Evolutionary conservation across 2,113 vertebrate species (phyloP), one percentile per base, ranked within the genome.

Genomic region (Aplodontia rufa): DNA sequence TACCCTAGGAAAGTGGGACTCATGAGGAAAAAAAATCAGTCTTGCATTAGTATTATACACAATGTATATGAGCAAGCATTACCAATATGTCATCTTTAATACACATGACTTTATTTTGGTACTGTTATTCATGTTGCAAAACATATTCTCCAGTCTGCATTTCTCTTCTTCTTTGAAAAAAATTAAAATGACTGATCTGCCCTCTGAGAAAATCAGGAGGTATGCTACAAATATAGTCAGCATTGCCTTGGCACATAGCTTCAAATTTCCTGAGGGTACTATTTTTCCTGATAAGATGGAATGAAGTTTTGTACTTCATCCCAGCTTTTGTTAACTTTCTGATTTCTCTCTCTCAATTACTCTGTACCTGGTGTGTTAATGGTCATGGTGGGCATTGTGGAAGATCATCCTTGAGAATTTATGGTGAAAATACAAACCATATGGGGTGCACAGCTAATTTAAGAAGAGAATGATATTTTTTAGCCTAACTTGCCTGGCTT

Each of bases 31-130:
- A 88, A 97, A 45, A 79, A 97, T 92, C 94, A 75, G 94, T 97
- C 96, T 97, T 95, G 37, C 82, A 75, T 85, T 95, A 96, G 75
- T 45, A 62, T 94, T 93, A 94, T 72, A 97, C 80, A 91, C 96
- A 96, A 97, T 95, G 55, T 82, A 78, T 96, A 87, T 95, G 87
- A 86, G 76, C 82, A 97, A 68, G 58, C 90, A 49, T 91, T 78
- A 60, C 58, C 68, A 76, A 93, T 87, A 87, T 55, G 97, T 97
- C 95, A 97, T 92, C 94, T 94, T 96, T 47, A 97, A 97, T 75
- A 96, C 96, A 69, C 81, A 97, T 93, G 71, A 17, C 71, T 95
- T 94, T 69, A 96, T 94, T 96, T 94, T 40, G 26, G 12, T 95
- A 42, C 37, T 40, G 45, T 85, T 96, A 58, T 83, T 97, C 84